Conservation (phyloP, 1,140 invertebrate species). For the Lysiphlebus fabarum region DNA sequence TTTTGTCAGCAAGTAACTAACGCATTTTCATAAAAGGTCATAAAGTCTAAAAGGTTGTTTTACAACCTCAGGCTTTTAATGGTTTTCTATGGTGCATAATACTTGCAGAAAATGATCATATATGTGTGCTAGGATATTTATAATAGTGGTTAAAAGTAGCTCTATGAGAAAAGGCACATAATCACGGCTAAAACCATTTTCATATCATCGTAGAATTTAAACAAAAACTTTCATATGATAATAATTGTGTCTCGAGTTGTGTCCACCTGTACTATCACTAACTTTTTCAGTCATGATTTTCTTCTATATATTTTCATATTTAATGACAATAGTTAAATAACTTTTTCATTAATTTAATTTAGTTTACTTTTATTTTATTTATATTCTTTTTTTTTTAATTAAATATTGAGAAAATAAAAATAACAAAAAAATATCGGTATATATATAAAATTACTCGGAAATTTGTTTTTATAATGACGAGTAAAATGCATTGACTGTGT, state of each 20-base stretch:
- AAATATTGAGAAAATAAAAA: too few relatives aligned
- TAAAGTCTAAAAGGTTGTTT: slow-evolving; percentile 41
- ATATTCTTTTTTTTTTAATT: too few relatives aligned
- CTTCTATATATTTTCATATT: too few relatives aligned
- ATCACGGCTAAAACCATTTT: slow-evolving; percentile 15
- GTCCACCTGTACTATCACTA: too few relatives aligned
- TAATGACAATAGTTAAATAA: too few relatives aligned
- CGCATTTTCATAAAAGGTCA: slow-evolving; percentile 32
- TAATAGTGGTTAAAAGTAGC: slow-evolving; percentile 12
- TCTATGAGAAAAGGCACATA: slow-evolving; percentile 1
- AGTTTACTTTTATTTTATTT: too few relatives aligned
- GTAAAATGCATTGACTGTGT: neutral
- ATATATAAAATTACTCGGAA: too few relatives aligned
- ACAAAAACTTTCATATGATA: slow-evolving; percentile 17
- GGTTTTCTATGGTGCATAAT: slow-evolving; percentile 29
- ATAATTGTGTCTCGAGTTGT: too few relatives aligned
- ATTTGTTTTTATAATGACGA: neutral
- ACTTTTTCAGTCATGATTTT: too few relatives aligned
- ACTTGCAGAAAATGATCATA: slow-evolving; percentile 32
- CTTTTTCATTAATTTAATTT: too few relatives aligned
- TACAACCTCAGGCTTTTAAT: slow-evolving; percentile 32
- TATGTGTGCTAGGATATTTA: slow-evolving; percentile 7
- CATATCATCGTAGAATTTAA: slow-evolving; percentile 17
- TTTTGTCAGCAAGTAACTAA: slow-evolving; percentile 26
- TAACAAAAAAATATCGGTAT: too few relatives aligned